Percentiles rank a stretch among this genome's conserved stretches.
Conservation (phyloP, 1,140 invertebrate species). For the Magallana angulata region DNA sequence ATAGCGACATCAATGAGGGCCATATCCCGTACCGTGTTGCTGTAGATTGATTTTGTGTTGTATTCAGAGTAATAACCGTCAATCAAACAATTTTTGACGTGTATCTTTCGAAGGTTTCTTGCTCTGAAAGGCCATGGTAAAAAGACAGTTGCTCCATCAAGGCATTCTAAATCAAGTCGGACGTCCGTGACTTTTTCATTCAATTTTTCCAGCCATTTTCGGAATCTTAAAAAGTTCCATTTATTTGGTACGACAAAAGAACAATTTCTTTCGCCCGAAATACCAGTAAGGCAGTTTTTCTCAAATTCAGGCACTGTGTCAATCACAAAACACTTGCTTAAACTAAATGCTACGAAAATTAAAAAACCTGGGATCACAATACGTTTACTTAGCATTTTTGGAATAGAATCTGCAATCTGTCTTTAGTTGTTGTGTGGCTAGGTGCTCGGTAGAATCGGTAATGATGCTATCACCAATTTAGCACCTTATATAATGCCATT, state of each 20-base stretch:
- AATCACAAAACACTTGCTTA: neutral
- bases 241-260: conserved; percentile 13
- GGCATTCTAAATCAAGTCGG: neutral
- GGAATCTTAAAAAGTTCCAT: neutral
- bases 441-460: neutral
- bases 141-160: conserved; percentile 16
- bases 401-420: neutral
- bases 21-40: neutral
- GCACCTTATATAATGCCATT: neutral
- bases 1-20: conserved; percentile 14
- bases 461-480: neutral
- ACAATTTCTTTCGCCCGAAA: neutral
- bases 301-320: neutral
- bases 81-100: conserved; percentile 23
- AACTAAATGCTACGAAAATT: neutral
- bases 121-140: conserved; percentile 41
- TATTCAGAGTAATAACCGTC: conserved; percentile 31
- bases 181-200: neutral
- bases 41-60: neutral
- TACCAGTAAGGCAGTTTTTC: neutral
- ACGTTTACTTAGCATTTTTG: neutral
- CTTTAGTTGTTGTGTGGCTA: neutral
- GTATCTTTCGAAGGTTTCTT: neutral
- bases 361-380: neutral
- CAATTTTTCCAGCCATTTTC: neutral